Conservation (phyloP, 2,113 vertebrate species). For the Dicaeum eximium region DNA sequence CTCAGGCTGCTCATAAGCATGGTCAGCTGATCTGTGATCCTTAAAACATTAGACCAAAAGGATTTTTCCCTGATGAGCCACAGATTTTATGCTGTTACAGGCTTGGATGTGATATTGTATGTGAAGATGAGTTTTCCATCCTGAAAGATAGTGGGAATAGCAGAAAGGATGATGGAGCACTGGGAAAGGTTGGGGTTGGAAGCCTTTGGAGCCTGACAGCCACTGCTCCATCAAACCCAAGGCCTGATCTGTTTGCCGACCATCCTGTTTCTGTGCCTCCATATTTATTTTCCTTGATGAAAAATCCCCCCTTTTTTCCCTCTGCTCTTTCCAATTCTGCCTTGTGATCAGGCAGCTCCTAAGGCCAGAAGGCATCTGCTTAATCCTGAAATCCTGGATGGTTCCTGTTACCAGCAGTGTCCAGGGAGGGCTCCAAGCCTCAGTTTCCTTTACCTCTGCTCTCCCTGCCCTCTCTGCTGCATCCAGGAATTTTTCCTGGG, state of each 20-base stretch:
- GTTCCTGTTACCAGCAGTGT: not conserved
- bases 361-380: not conserved
- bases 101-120: not conserved
- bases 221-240: not conserved
- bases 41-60: not conserved
- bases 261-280: not conserved
- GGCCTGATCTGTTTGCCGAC: not conserved
- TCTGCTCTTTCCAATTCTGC: not conserved
- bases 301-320: not conserved
- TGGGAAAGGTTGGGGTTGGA: not conserved
- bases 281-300: not conserved
- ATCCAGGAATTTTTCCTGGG: not conserved
- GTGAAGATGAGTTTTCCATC: not conserved
- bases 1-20: not conserved
- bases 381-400: not conserved
- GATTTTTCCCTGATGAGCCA: not conserved
- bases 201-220: not conserved
- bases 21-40: not conserved
- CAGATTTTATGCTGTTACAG: not conserved
- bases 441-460: constrained; percentile 10
- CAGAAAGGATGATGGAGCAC: not conserved
- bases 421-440: not conserved
- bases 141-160: not conserved
- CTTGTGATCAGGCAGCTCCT: not conserved
- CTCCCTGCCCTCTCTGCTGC: not conserved